Percentiles rank a stretch among this genome's conserved stretches.
These are phyloP conservation scores for Fissipunctia ypsillon DNA, from an alignment of 2,888 invertebrate genomes.

Conservation along the genomic window DNA sequence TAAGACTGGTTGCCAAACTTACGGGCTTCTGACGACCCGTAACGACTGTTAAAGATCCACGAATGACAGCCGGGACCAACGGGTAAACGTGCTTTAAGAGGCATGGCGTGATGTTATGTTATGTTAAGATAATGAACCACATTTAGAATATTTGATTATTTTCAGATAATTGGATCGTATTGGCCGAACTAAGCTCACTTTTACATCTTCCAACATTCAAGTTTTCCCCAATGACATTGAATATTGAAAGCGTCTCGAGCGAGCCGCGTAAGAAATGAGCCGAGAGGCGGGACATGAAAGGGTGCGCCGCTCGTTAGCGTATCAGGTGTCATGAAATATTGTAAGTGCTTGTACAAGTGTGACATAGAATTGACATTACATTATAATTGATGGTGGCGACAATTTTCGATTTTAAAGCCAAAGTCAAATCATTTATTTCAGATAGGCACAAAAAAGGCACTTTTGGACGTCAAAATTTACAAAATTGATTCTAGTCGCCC, in stretches of 20 bases:
- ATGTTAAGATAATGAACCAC: too few relatives aligned
- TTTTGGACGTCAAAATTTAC: too few relatives aligned
- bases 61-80: too few relatives aligned
- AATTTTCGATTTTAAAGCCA: neutral
- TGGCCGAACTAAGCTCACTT: neutral
- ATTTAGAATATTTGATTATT: neutral
- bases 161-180: neutral
- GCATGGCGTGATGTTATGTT: too few relatives aligned
- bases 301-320: constrained; percentile 12
- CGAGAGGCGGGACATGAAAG: constrained; percentile 23
- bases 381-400: neutral
- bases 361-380: neutral
- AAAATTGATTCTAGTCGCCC: too few relatives aligned
- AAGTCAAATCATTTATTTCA: too few relatives aligned
- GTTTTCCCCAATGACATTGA: constrained; percentile 2
- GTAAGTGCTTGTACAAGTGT: neutral
- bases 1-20: too few relatives aligned
- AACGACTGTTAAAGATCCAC: too few relatives aligned
- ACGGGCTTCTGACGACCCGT: too few relatives aligned
- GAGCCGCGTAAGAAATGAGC: constrained; percentile 31
- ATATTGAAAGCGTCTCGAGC: constrained; percentile 28
- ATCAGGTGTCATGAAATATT: constrained; percentile 19
- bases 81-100: too few relatives aligned
- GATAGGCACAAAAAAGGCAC: too few relatives aligned
- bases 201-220: neutral